Evolutionary conservation across 2,797 vertebrate species (phyloP).

Genomic region (Mormyrus proboscirostris): DNA sequence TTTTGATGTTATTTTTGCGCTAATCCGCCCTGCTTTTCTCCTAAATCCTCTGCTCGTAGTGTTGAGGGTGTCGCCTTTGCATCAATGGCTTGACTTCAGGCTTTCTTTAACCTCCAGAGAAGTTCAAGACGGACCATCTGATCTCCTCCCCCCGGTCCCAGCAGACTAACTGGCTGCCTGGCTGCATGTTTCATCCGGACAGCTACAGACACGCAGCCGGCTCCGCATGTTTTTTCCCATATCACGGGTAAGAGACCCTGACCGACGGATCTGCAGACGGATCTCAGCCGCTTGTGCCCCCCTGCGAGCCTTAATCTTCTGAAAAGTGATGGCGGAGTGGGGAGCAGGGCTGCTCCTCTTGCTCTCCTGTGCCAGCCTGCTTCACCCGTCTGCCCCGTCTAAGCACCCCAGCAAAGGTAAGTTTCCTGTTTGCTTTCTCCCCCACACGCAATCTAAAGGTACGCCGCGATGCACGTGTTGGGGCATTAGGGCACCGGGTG

Average conservation of each 20-base stretch:
- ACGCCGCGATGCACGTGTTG: not conserved
- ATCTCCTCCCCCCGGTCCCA: not conserved
- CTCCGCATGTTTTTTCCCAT: conserved; percentile 1
- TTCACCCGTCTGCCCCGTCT: conserved; percentile 15
- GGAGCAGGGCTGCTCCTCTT: conserved; percentile 28
- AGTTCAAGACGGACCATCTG: conserved; percentile 32
- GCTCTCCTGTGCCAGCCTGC: conserved; percentile 21
- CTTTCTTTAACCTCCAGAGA: conserved; percentile 23
- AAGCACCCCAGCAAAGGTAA: conserved; percentile 33
- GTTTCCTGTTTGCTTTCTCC: not conserved
- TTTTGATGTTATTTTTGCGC: not conserved
- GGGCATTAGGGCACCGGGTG: not conserved
- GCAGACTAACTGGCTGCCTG: conserved; percentile 24
- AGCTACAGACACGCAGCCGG: conserved; percentile 24
- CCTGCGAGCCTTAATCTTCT: conserved; percentile 10
- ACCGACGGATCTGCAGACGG: conserved; percentile 10
- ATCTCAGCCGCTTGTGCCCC: not conserved
- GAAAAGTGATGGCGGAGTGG: conserved; percentile 43
- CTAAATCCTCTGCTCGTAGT: not conserved
- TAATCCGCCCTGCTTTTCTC: not conserved
- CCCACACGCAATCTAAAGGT: not conserved
- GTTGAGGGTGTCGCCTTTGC: not conserved
- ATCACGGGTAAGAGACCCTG: conserved; percentile 11
- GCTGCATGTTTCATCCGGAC: conserved; percentile 30
- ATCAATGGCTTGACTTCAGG: conserved; percentile 29